Evolutionary conservation across 2,888 invertebrate genomes (phyloP), one percentile per base, ranked within the genome.

Genomic region (Coelinius sp.): DNA sequence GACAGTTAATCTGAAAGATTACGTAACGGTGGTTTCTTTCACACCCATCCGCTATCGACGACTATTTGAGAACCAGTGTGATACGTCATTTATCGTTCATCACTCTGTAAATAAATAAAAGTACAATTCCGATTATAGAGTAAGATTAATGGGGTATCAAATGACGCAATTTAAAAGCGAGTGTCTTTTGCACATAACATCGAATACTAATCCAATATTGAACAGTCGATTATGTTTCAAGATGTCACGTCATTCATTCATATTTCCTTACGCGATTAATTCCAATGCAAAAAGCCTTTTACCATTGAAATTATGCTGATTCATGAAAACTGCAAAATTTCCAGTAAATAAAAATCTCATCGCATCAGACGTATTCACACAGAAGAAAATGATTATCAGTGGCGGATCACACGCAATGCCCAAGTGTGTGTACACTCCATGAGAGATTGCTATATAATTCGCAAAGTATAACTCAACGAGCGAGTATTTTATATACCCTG

Each of bases 401-500:
- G 17, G 8, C 22, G 38, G 17, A 4, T 2, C 14, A n/a, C 22
- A 44, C 41, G 59, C 20, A 59, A 22, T 31, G 25, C n/a, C 12
- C 14, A 31, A 38, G 7, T 25, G 53, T 53, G 12, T 20, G 59
- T 14, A 20, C 20, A 35, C 14, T 5, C 56, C 56, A 17, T 25
- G 59, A 59, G 59, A 59, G 31, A 31, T 56, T 35, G 31, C 53
- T n/a, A 14, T 59, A 59, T 31, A 31, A 59, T 59, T 59, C 59
- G 35, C 35, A 8, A 35, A 20, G 31, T 59, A 59, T 59, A 59
- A 59, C 59, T 59, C 59, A 56, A 31, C 25, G n/a, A 1, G 22
- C 41, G 41, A n/a, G 35, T n/a, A 53, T 41, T 77, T 75, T 75
- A 75, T 78, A 76, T 70, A 76, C 67, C 74, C 74, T 25, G 76